Evolutionary conservation across 2,888 invertebrate genomes (phyloP).

Genomic region (Drosophila diplacantha): DNA sequence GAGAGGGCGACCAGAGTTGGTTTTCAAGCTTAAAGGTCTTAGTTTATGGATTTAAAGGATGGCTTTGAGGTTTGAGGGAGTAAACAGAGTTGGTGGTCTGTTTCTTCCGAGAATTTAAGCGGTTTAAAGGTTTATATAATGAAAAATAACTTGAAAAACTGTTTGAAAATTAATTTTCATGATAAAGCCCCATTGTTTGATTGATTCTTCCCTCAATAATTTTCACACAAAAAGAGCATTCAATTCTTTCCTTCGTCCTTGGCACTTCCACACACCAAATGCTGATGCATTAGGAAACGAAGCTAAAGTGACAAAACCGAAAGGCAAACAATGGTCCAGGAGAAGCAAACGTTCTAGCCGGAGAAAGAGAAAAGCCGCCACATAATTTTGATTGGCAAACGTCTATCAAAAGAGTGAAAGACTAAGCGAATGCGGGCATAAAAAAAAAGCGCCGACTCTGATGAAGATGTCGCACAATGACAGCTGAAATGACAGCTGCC

Average conservation of each 20-base stretch:
- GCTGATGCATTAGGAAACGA: slow-evolving; percentile 33
- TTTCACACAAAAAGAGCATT: neutral
- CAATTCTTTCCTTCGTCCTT: neutral
- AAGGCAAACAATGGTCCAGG: slow-evolving; percentile 45
- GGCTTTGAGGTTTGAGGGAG: neutral
- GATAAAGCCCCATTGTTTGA: neutral
- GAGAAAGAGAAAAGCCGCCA: slow-evolving; percentile 28
- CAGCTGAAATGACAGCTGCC: slow-evolving; percentile 49
- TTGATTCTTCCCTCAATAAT: neutral
- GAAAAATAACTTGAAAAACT: neutral
- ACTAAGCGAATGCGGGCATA: slow-evolving; percentile 25
- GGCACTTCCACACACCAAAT: slow-evolving; percentile 23
- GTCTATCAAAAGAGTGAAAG: slow-evolving; percentile 55
- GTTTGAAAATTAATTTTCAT: neutral
- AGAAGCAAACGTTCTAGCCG: slow-evolving; percentile 16
- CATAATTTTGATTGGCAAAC: slow-evolving; percentile 71
- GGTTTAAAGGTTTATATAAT: neutral
- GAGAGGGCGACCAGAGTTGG: neutral
- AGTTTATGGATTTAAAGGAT: neutral
- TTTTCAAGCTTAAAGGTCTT: neutral
- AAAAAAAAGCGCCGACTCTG: slow-evolving; percentile 1
- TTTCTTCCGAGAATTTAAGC: neutral
- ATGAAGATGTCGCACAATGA: slow-evolving; percentile 41
- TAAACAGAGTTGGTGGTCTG: neutral
- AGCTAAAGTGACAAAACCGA: slow-evolving; percentile 42